Base-by-base conservation (phyloP, 2,113 vertebrate species). In the Onychorhynchus coronatus region DNA sequence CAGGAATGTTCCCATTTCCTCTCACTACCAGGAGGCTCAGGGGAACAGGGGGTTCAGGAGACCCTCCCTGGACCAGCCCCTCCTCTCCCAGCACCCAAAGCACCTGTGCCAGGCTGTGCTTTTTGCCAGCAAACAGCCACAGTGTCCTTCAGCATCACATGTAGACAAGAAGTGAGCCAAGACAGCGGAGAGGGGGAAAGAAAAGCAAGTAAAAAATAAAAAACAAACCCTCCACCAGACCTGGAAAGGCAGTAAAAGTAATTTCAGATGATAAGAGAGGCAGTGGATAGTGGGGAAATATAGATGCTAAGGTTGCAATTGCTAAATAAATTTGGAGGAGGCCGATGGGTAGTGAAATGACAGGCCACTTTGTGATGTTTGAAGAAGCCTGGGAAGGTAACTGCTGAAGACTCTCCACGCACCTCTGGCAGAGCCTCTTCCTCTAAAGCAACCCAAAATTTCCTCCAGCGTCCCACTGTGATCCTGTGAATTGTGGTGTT, bases 1-100 rank as follows among this genome's bases (percentile, higher is more conserved):
- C 8, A 76, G 65, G 37, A 71, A 71, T 65, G 39, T 88, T 92
- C 75, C 95, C 8, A 82, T 91, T 96, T 91, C 59, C 85, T 85
- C 68, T 82, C n/a, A 66, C 82, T 92, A 61, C 56, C 28, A 80
- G 63, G 75, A 92, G 56, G 68, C 74, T 78, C 1, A 6, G 65
- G 63, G 62, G 71, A 93, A 86, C 14, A 42, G 87, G 85, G 70
- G 47, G 73, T 42, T 89, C 53, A 84, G 68, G 47, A 89, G 20
- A 83, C 11, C 11, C 23, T 75, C 42, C 39, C 49, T 35, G 17
- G 24, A 85, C 55, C 49, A n/a, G 59, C 41, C 31, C 25, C 22
- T 74, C 74, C 74, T 50, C 31, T 87, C 85, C 50, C 77, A 87
- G 63, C 39, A 0, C 47, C 22, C 56, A 68, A 53, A 56, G 73